phyloP scores from a whole-genome alignment of 2,797 vertebrate species.

The Acanthornis magna region DNA sequence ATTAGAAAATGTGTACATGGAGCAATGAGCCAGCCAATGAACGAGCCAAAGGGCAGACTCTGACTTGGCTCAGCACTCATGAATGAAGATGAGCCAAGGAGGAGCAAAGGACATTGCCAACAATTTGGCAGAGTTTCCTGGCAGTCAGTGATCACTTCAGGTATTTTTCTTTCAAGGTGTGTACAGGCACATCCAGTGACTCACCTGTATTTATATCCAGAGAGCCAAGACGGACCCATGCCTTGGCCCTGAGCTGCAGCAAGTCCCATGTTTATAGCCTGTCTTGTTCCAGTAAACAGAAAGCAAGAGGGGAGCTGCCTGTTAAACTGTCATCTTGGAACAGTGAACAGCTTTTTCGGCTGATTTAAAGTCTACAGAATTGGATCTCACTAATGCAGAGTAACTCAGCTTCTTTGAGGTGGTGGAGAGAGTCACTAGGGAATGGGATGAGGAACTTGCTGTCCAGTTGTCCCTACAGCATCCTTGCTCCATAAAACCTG shows the following conservation, averaged over 20 bases:
- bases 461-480: background rate
- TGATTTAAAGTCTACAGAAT: background rate
- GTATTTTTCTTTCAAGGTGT: slow-evolving; percentile 67
- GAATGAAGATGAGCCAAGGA: slow-evolving; percentile 63
- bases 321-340: background rate
- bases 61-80: slow-evolving; percentile 35
- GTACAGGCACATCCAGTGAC: slow-evolving; percentile 63
- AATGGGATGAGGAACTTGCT: rapidly evolving
- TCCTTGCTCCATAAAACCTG: background rate
- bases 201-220: slow-evolving; percentile 62
- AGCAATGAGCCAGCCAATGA: slow-evolving; percentile 19
- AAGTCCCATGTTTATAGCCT: background rate
- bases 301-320: background rate
- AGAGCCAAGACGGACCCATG: slow-evolving; percentile 7
- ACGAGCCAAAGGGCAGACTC: slow-evolving; percentile 45
- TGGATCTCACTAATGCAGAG: background rate
- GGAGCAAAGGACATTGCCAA: slow-evolving; percentile 58
- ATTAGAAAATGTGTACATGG: background rate
- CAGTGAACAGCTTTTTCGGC: background rate
- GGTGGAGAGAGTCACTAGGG: background rate
- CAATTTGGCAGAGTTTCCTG: slow-evolving; percentile 48
- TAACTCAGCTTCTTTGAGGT: background rate
- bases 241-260: slow-evolving; percentile 24
- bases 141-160: slow-evolving; percentile 57
- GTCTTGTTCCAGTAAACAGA: background rate